Conservation (phyloP, 2,797 vertebrate species). For the Sebastiscus tertius region DNA sequence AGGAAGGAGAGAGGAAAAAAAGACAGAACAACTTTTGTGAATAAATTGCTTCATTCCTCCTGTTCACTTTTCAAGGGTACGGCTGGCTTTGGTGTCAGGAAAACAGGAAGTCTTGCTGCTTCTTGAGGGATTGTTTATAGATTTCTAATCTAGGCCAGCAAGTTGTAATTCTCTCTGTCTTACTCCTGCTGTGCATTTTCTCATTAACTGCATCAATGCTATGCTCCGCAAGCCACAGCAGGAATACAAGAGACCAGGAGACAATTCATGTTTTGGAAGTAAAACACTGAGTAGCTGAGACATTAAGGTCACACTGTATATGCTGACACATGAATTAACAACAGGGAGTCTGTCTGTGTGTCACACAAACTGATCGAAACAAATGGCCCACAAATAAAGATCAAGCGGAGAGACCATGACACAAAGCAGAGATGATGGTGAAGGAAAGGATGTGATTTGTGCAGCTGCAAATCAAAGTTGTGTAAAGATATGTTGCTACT, state of each 20-base stretch:
- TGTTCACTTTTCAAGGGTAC: conserved; percentile 79
- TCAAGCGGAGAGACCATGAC: conserved; percentile 9
- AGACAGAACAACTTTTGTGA: conserved; percentile 71
- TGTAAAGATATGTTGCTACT: neutral
- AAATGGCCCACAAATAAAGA: conserved; percentile 24
- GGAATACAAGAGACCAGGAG: conserved; percentile 27
- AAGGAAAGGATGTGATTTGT: conserved; percentile 10
- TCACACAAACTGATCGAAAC: conserved; percentile 36
- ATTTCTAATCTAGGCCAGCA: conserved; percentile 63
- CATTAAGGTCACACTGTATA: conserved; percentile 35
- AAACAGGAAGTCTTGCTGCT: conserved; percentile 62
- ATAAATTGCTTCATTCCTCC: conserved; percentile 65
- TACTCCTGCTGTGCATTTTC: conserved; percentile 59
- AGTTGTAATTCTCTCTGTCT: conserved; percentile 60
- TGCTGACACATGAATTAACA: conserved; percentile 31
- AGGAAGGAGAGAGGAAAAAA: conserved; percentile 19
- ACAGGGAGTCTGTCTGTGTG: conserved; percentile 8
- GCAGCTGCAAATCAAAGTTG: neutral
- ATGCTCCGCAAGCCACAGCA: conserved; percentile 47
- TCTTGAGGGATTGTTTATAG: conserved; percentile 64
- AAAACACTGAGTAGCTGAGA: conserved; percentile 18
- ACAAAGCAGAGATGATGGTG: neutral
- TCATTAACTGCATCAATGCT: conserved; percentile 60
- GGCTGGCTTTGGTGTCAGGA: conserved; percentile 37
- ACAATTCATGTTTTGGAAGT: conserved; percentile 33